Percentiles rank a stretch among this genome's conserved stretches.
Conservation (phyloP, 2,888 invertebrate species). For the Andrena chrysosceles region DNA sequence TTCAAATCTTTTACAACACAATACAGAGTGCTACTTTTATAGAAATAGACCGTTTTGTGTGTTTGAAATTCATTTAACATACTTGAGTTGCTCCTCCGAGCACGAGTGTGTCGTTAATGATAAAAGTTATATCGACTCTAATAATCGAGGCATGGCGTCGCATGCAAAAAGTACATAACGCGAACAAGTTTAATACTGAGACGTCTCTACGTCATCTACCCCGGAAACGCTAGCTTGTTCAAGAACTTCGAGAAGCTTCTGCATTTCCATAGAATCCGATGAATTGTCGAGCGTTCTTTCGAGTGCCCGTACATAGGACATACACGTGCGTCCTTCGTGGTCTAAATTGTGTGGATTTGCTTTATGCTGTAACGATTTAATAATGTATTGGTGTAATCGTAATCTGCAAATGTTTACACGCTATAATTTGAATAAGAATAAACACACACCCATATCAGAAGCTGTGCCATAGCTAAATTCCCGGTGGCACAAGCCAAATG, state of each 20-base stretch:
- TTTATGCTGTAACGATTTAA: constrained; percentile 90
- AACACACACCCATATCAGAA: constrained; percentile 94
- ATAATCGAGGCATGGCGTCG: constrained; percentile 54
- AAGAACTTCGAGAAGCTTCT: constrained; percentile 81
- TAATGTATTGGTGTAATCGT: constrained; percentile 10
- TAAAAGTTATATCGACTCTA: constrained; percentile 54
- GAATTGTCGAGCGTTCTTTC: constrained; percentile 81
- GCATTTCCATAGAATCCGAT: constrained; percentile 82
- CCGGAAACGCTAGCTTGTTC: constrained; percentile 82
- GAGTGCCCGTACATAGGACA: constrained; percentile 91
- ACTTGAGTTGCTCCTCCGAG: constrained; percentile 58
- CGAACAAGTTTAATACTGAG: constrained; percentile 80
- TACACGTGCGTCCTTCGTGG: constrained; percentile 93
- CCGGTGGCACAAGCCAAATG: constrained; percentile 96
- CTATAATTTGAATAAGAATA: constrained; percentile 35
- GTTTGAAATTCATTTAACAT: constrained; percentile 57
- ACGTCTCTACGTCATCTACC: constrained; percentile 79
- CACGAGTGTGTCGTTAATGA: constrained; percentile 56
- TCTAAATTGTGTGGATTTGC: constrained; percentile 97
- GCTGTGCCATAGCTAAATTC: constrained; percentile 95
- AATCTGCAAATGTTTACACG: constrained; percentile 17
- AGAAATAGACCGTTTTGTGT: constrained; percentile 47
- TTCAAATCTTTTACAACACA: constrained; percentile 45
- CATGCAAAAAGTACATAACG: constrained; percentile 71
- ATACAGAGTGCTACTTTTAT: constrained; percentile 33